Base-by-base conservation (phyloP, 2,888 invertebrate genomes). In the Conistra vaccinii region DNA sequence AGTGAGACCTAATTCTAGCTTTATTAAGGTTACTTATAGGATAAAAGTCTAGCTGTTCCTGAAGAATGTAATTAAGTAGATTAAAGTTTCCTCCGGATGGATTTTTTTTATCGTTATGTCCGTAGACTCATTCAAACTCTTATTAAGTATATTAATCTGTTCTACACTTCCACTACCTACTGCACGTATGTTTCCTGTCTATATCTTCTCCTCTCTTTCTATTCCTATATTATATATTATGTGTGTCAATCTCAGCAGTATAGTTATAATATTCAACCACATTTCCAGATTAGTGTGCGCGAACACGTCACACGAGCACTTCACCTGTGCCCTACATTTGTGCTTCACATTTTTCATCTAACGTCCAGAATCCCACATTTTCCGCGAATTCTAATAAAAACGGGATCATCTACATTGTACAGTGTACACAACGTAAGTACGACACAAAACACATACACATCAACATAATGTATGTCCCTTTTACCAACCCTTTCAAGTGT, bases 401-500 rank as follows among this genome's bases (percentile, higher is more conserved):
- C 35, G 73, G 39, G 77, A 73, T 79, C 74, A 74, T 73, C 67
- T 71, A 70, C 73, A 77, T 45, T 71, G 72, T 71, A 69, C 62
- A 42, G 32, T 63, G 55, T 63, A 55, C 48, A 76, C 74, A 75
- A 72, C 61, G 60, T 77, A 73, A 62, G 74, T 76, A 61, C 60
- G 62, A 55, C 53, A 70, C 65, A 80, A 81, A 77, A 80, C 80
- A 83, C 81, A 73, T 80, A 77, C 77, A 85, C 81, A 80, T 85
- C 80, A 82, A 61, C 83, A 83, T 78, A 85, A 87, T 85, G 85
- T 73, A 82, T 80, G 85, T 81, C 73, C 85, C 85, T 84, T 85
- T 89, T 87, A 84, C 81, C 86, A 90, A 89, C 89, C 89, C 89
- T 89, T 89, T 89, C 89, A 88, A 89, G 89, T 89, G 89, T 89